A percentile compares a stretch with the other conserved stretches of the same genome.
These are phyloP conservation scores for Malurus splendens DNA, from an alignment of 2,797 vertebrate genomes.

Conservation along the genomic window DNA sequence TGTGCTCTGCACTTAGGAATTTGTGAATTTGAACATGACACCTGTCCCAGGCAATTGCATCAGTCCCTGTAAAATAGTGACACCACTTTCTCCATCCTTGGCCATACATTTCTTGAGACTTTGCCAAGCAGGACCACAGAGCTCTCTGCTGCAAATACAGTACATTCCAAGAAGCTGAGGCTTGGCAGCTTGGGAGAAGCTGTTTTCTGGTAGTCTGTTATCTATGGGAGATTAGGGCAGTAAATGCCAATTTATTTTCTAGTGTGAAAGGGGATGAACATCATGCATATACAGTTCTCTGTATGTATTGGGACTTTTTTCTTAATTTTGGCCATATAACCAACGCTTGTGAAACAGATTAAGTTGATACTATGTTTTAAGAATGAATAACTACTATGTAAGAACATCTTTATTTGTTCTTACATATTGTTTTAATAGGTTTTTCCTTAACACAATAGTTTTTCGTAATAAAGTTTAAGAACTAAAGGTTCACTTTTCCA, in stretches of 20 bases:
- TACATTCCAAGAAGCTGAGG: background rate
- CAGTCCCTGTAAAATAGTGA: background rate
- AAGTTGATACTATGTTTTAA: background rate
- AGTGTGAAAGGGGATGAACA: background rate
- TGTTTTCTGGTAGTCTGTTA: background rate
- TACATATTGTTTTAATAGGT: background rate
- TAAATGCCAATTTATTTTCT: background rate
- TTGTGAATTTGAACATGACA: background rate
- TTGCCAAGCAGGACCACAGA: background rate
- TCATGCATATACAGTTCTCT: no score
- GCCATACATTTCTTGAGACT: background rate
- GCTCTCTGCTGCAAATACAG: background rate
- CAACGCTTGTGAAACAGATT: background rate
- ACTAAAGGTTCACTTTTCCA: background rate
- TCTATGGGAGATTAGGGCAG: background rate
- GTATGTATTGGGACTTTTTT: background rate
- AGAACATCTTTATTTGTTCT: background rate
- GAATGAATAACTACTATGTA: background rate
- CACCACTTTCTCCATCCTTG: background rate
- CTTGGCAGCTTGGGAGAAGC: background rate
- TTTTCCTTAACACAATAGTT: background rate
- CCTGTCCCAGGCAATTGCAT: background rate
- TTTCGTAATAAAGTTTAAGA: background rate
- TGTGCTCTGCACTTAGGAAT: background rate
- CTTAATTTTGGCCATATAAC: background rate